Conservation (phyloP, 2,888 invertebrate genomes). For the Protodeltote pygarga region DNA sequence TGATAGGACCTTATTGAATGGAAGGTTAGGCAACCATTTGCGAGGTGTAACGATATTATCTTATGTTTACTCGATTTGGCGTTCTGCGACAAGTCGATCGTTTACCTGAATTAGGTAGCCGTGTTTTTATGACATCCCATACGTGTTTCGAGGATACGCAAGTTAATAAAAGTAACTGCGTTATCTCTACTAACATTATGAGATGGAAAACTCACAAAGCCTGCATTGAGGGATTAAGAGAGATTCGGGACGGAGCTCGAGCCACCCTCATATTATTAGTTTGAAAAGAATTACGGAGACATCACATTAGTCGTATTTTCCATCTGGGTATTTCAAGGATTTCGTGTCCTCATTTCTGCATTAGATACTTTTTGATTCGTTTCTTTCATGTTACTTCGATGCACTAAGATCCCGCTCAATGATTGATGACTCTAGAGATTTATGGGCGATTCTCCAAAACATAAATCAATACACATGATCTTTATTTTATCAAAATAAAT, state of each 20-base stretch:
- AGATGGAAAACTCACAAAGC: constrained; percentile 46
- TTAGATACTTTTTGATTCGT: constrained; percentile 22
- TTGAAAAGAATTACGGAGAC: constrained; percentile 47
- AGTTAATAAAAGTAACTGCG: constrained; percentile 44
- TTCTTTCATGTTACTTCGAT: constrained; percentile 13
- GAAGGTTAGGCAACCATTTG: constrained; percentile 24
- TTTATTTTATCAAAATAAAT: too few relatives aligned
- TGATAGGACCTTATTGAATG: constrained; percentile 27
- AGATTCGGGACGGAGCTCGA: constrained; percentile 17
- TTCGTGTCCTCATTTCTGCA: constrained; percentile 18
- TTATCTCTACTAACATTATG: constrained; percentile 40
- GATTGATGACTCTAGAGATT: constrained; percentile 36
- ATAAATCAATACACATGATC: constrained; percentile 19
- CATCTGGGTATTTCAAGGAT: constrained; percentile 40
- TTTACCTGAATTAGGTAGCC: constrained; percentile 49
- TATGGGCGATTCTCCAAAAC: constrained; percentile 12
- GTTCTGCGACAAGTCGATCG: constrained; percentile 48
- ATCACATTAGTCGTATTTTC: constrained; percentile 51
- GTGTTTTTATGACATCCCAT: constrained; percentile 43
- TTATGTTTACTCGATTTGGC: constrained; percentile 35
- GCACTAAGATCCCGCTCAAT: constrained; percentile 19
- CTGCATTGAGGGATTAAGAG: constrained; percentile 47
- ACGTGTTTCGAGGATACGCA: constrained; percentile 19
- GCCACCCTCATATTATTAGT: constrained; percentile 24
- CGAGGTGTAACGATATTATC: constrained; percentile 36